Evolutionary conservation across 2,113 vertebrate species (phyloP).

Genomic region (Gasterosteus aculeatus): DNA sequence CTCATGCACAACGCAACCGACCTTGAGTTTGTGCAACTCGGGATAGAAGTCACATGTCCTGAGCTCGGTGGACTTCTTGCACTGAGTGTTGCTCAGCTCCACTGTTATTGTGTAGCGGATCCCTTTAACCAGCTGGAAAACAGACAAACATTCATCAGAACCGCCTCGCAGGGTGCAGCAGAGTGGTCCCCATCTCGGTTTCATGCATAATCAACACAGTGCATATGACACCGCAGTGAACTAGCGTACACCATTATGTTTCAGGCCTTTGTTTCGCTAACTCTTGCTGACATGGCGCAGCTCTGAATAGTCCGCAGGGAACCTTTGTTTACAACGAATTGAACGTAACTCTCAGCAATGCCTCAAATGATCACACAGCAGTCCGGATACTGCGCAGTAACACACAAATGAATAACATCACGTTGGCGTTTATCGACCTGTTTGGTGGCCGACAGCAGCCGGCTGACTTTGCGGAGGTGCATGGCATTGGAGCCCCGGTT

Average conservation of each 20-base stretch:
- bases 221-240: neutral
- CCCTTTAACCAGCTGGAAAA: conserved; percentile 84
- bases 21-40: conserved; percentile 83
- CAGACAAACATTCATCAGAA: conserved; percentile 20
- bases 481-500: conserved; percentile 84
- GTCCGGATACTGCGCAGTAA: accelerated
- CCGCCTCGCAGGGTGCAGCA: neutral
- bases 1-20: conserved; percentile 48
- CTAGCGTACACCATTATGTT: conserved; percentile 20
- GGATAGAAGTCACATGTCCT: conserved; percentile 77
- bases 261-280: conserved; percentile 15
- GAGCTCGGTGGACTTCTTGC: conserved; percentile 77
- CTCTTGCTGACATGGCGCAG: neutral
- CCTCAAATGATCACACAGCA: no score
- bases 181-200: neutral
- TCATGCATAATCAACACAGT: neutral
- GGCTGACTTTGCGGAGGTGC: conserved; percentile 82
- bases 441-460: conserved; percentile 78
- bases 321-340: conserved; percentile 31
- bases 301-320: neutral
- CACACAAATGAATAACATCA: neutral
- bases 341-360: neutral
- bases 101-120: conserved; percentile 84
- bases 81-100: conserved; percentile 84
- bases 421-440: conserved; percentile 69